Evolutionary conservation across 1,140 invertebrate genomes (phyloP).

Genomic region (Cepaea nemoralis): DNA sequence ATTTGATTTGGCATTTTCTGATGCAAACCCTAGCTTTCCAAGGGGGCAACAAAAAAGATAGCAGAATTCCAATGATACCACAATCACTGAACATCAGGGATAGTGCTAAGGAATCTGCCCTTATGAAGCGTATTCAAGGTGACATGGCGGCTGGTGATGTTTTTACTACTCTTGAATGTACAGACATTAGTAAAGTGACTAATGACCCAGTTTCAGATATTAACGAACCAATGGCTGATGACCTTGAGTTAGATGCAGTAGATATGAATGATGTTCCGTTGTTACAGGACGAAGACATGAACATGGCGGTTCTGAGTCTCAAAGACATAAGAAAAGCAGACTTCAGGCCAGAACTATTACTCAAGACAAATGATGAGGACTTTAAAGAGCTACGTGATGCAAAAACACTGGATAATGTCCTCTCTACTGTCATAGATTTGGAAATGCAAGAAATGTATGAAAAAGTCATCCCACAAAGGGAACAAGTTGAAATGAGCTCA

Average conservation of each 20-base stretch:
- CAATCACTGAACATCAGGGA: conserved; percentile 4
- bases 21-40: neutral
- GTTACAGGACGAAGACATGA: conserved; percentile 16
- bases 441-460: neutral
- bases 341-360: conserved; percentile 28
- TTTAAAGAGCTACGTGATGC: neutral
- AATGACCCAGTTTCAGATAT: neutral
- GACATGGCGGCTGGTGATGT: neutral
- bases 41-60: neutral
- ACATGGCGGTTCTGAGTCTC: conserved; percentile 16
- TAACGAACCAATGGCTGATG: neutral
- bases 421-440: conserved; percentile 38
- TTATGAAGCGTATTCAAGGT: conserved; percentile 22
- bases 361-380: conserved; percentile 20
- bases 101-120: conserved; percentile 18
- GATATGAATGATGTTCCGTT: conserved; percentile 29
- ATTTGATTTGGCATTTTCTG: neutral
- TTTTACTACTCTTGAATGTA: neutral
- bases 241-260: neutral
- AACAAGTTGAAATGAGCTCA: neutral
- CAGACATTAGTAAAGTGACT: neutral
- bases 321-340: conserved; percentile 14
- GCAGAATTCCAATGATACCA: neutral
- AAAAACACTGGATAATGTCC: conserved; percentile 23
- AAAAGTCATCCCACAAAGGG: neutral